Evolutionary conservation across 1,140 invertebrate species (phyloP).

Genomic region (Drosophila seguyi): DNA sequence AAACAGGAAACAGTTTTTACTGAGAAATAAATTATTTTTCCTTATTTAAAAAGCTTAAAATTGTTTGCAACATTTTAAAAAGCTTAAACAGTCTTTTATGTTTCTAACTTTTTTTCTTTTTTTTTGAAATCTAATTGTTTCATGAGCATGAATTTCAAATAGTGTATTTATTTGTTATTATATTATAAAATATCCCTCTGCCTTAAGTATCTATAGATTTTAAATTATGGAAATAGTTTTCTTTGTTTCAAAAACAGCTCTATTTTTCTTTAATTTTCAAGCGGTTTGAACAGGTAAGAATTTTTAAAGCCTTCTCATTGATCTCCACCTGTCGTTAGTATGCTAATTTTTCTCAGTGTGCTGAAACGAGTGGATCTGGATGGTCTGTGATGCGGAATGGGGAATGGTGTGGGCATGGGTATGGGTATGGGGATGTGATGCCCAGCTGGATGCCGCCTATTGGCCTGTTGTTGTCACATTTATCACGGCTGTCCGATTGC

Average conservation of each 20-base stretch:
- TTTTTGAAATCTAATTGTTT: too few relatives aligned
- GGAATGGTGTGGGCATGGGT: constrained; percentile 5
- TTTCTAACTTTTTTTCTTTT: too few relatives aligned
- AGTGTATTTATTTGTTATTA: too few relatives aligned
- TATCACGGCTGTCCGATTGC: constrained; percentile 68
- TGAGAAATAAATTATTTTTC: background rate
- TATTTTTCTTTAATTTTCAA: too few relatives aligned
- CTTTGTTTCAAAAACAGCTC: too few relatives aligned
- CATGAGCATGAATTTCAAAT: too few relatives aligned
- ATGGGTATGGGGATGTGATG: constrained; percentile 20
- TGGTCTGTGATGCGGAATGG: constrained; percentile 25
- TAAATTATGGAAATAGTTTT: too few relatives aligned
- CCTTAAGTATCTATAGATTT: too few relatives aligned
- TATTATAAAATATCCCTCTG: too few relatives aligned
- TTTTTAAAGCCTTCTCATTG: background rate
- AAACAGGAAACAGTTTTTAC: background rate
- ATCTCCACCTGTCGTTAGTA: too few relatives aligned
- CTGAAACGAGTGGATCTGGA: constrained; percentile 17
- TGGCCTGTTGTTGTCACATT: constrained; percentile 76
- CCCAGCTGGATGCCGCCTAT: constrained; percentile 50
- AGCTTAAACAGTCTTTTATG: background rate
- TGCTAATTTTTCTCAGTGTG: constrained; percentile 1
- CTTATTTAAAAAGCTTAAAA: background rate
- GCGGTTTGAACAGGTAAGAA: background rate
- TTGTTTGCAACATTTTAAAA: background rate